Evolutionary conservation across 2,797 vertebrate species (phyloP), one percentile per base, ranked within the genome.

Genomic region (Microctenopoma lineatum): DNA sequence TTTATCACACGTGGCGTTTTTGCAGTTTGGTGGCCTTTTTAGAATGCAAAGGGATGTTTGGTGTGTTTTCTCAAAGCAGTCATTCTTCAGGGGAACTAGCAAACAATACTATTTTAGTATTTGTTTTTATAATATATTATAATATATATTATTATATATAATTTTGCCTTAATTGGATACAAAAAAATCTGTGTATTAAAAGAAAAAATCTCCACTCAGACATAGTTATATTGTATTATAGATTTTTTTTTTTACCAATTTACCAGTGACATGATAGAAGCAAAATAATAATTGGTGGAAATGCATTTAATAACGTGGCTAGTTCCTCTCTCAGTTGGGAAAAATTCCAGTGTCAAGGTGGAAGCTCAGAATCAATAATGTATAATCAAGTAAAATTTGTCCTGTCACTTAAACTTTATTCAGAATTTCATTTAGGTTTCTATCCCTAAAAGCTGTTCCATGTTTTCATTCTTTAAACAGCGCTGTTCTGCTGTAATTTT

Each of bases 401-500:
- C 39, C 21, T 45, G 47, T 51, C 21, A 47, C 53, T 54, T 55
- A 10, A 50, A 55, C 60, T 77, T 68, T 64, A 59, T 57, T 27
- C 44, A 69, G 8, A 68, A 42, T 59, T 71, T 64, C 16, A 56
- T 55, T 0, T 70, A 71, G 68, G 51, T 74, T 66, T 51, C 13
- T 47, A 38, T 61, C 55, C 63, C 59, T 59, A 12, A 66, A 77
- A 84, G 71, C 74, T 14, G 45, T 63, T 52, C 59, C 63, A 76
- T 57, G 44, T 59, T 54, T 59, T 70, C 50, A 29, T 59, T 26
- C 41, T 84, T 84, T 79, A 85, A 86, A 81, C 59, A 70, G 56
- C 48, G 64, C 77, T 66, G 72, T 75, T 83, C 75, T 75, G 29
- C 57, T 74, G 45, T 82, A 50, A 32, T 56, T 48, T 70, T 50